A percentile compares a stretch with the other conserved stretches of the same genome.
These are phyloP conservation scores for Conus ventricosus DNA, from an alignment of 1,140 invertebrate species.

Conservation along the genomic window DNA sequence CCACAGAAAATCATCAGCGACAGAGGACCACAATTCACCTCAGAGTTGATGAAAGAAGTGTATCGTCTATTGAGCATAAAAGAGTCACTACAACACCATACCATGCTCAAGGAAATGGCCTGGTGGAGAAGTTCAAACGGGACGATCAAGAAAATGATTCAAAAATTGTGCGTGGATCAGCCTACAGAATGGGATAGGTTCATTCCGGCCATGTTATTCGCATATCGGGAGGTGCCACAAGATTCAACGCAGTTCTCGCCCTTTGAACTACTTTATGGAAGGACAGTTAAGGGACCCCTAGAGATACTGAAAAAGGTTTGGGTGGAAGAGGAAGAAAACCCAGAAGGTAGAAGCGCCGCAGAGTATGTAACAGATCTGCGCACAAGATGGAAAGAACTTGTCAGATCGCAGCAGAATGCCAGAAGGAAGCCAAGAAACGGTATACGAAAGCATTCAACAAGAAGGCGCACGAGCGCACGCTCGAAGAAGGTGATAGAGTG, in stretches of 20 bases:
- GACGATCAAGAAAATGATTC: constrained; percentile 56
- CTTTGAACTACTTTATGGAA: constrained; percentile 35
- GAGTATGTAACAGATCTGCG: no score
- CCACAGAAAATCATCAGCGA: constrained; percentile 59
- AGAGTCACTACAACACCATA: no score
- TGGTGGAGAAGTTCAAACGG: constrained; percentile 37
- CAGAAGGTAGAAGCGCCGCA: no score
- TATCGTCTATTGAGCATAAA: constrained; percentile 45
- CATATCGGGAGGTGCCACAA: constrained; percentile 36
- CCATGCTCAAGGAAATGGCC: constrained; percentile 41
- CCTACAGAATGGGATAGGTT: constrained; percentile 65
- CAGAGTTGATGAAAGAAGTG: neutral
- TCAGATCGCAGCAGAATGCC: no score
- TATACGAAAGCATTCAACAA: neutral
- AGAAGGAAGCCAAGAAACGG: no score
- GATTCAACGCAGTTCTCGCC: constrained; percentile 31
- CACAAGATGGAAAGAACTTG: no score
- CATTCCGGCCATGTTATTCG: constrained; percentile 44
- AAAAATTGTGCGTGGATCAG: constrained; percentile 47
- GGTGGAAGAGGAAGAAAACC: no score
- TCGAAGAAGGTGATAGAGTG: constrained; percentile 28
- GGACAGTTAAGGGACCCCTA: no score
- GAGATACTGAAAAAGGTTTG: no score
- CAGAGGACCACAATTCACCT: constrained; percentile 35
- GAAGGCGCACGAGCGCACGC: neutral